Conservation (phyloP, 92 coral and sea anemone genomes). For the Actinernus sp. region DNA sequence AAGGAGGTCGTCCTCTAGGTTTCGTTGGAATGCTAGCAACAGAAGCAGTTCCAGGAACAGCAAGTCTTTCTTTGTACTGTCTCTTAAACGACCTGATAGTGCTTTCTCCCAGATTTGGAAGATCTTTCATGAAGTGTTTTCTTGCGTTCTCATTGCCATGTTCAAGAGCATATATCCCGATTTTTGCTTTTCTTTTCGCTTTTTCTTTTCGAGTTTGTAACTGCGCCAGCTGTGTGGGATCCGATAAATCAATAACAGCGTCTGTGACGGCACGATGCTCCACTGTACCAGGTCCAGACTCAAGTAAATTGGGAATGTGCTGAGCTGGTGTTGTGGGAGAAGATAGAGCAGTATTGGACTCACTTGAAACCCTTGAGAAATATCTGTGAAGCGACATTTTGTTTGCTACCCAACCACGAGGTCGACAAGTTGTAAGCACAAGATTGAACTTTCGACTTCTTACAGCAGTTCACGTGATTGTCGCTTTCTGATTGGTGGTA, state of each 20-base stretch:
- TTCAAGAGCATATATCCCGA: slow-evolving; percentile 5
- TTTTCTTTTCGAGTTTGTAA: background rate
- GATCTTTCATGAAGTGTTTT: background rate
- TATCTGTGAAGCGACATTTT: too few relatives aligned
- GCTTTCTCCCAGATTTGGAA: slow-evolving; percentile 10
- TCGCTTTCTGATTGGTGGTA: too few relatives aligned
- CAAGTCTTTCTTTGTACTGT: slow-evolving; percentile 2
- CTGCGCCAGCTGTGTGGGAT: background rate
- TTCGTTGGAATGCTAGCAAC: too few relatives aligned
- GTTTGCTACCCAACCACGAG: too few relatives aligned
- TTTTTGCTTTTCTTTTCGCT: slow-evolving; percentile 6
- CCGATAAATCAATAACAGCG: background rate
- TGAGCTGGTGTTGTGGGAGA: too few relatives aligned
- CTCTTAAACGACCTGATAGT: slow-evolving; percentile 3
- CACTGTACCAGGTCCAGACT: background rate
- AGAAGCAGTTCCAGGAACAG: too few relatives aligned
- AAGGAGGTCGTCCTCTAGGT: slow-evolving; percentile 9
- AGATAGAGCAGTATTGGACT: too few relatives aligned
- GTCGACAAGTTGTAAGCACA: too few relatives aligned
- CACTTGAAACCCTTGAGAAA: too few relatives aligned
- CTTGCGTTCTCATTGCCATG: slow-evolving; percentile 10
- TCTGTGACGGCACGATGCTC: background rate
- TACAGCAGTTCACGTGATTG: too few relatives aligned
- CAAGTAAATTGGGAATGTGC: too few relatives aligned
- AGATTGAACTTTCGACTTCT: too few relatives aligned